These are phyloP conservation scores for Candidula unifasciata DNA, from an alignment of 2,888 invertebrate genomes.

Conservation along the genomic window DNA sequence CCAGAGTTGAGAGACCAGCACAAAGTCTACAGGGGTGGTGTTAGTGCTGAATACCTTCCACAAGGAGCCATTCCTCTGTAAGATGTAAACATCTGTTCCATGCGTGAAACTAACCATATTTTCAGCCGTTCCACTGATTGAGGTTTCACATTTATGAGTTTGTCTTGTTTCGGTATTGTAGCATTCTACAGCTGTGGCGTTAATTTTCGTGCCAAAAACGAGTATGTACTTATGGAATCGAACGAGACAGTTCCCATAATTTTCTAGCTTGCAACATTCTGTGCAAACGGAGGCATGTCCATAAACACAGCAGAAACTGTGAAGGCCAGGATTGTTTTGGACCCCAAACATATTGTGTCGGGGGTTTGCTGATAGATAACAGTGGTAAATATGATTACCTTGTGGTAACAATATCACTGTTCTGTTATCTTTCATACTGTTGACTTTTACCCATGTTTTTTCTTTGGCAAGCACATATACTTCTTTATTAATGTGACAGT, in stretches of 20 bases:
- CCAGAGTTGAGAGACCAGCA: background rate
- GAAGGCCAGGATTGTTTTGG: too few species aligned
- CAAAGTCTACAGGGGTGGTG: background rate
- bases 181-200: background rate
- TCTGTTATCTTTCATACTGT: too few species aligned
- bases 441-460: background rate
- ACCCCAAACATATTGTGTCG: too few species aligned
- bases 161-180: background rate
- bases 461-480: too few species aligned
- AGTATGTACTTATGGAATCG: background rate
- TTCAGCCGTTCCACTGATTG: background rate
- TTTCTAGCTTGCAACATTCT: too few species aligned
- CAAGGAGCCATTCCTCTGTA: constrained; percentile 11
- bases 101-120: background rate
- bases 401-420: too few species aligned
- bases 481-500: too few species aligned
- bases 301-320: background rate
- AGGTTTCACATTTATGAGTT: too few species aligned
- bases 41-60: background rate
- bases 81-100: background rate
- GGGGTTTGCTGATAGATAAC: background rate
- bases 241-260: background rate
- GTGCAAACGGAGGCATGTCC: background rate
- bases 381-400: background rate
- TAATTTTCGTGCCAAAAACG: background rate